Base-by-base conservation (phyloP, 2,888 invertebrate species). In the Luperina testacea region DNA sequence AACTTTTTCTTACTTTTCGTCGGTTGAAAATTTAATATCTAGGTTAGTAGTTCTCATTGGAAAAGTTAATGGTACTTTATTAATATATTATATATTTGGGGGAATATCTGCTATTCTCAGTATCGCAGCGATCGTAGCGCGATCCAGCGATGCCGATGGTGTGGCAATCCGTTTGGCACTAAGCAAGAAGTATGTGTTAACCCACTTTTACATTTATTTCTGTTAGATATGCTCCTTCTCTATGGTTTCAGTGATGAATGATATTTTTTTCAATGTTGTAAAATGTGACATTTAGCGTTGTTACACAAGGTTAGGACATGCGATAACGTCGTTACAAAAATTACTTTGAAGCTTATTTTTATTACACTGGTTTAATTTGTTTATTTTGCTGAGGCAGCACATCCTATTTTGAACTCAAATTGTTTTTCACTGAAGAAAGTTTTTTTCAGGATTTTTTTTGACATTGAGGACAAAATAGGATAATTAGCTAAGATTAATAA, bases 241-340 rank as follows among this genome's bases (percentile, higher is more conserved):
- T 69, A 75, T 74, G 68, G 71, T 69, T 73, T 82, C 59, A 61
- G 75, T 61, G 64, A 77, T 80, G 79, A 69, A 64, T 83, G 77
- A 75, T 72, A 7, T 42, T 72, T 68, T 73, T 77, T 78, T 75
- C 72, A 75, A 73, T 80, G 75, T 78, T 76, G 72, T 71, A 71
- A 76, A 75, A 82, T 73, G 65, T 27, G 79, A 78, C 27, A 78
- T 83, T 84, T 72, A 86, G 73, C 59, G 61, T 83, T 81, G 77
- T 77, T 84, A 80, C 73, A 81, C 71, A 81, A 78, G 68, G 87
- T 85, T 85, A 85, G 83, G 74, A 88, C 91, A 92, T 91, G 91
- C 92, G 90, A 92, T 89, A 91, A 93, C 92, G 91, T 91, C 92
- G 90, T 90, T 89, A 89, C 88, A 90, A 72, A 83, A 72, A 91